These are phyloP conservation scores for Ypsolopha scabrella DNA, from an alignment of 2,888 invertebrate genomes.

Conservation along the genomic window DNA sequence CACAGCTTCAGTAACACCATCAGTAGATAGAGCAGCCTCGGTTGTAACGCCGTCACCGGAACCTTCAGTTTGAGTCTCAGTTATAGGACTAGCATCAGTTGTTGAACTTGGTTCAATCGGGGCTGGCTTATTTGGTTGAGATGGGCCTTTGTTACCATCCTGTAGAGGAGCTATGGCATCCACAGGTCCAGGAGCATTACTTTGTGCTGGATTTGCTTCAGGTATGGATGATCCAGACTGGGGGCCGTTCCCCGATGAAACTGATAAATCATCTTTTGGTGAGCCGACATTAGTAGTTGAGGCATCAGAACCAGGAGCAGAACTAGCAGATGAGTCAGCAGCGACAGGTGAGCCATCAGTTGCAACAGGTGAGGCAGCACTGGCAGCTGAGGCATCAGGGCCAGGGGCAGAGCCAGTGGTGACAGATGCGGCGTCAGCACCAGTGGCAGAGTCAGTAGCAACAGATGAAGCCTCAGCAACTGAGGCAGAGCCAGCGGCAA, in stretches of 20 bases:
- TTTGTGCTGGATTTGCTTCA: not conserved
- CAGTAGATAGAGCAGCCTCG: not conserved
- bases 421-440: not conserved
- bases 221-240: not conserved
- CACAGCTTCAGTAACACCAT: not conserved
- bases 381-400: not conserved
- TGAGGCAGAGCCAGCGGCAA: constrained; percentile 1
- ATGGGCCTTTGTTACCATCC: not conserved
- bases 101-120: not conserved
- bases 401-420: not conserved
- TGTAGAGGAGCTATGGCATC: not conserved
- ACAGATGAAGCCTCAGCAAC: not conserved
- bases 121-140: not conserved
- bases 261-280: not conserved
- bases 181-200: not conserved
- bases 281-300: not conserved
- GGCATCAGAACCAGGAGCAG: not conserved
- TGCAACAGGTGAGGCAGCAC: not conserved
- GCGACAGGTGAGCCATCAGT: not conserved
- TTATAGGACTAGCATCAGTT: not conserved
- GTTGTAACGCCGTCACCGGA: not conserved
- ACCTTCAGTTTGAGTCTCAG: not conserved
- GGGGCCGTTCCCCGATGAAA: no score
- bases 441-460: not conserved
- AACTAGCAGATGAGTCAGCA: not conserved